A percentile compares a stretch with the other conserved stretches of the same genome.
phyloP scores from a whole-genome alignment of 2,888 invertebrate genomes.

The Ethmia dodecea region DNA sequence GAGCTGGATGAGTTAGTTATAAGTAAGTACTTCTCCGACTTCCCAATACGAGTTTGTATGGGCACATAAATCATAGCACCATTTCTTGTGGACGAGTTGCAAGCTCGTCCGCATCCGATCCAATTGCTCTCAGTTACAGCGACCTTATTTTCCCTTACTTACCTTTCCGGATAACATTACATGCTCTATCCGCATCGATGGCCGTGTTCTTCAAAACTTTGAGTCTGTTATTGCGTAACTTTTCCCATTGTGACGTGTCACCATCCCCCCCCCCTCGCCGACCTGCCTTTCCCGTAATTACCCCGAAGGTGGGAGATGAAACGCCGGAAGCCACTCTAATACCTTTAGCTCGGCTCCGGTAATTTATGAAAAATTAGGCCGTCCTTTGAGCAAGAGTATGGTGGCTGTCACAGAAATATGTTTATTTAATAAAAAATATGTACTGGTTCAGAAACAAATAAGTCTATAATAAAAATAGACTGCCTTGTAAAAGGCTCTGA shows the following conservation, averaged over 20 bases:
- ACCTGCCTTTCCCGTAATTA: conserved; percentile 36
- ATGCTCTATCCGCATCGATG: conserved; percentile 20
- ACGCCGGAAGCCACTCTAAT: conserved; percentile 13
- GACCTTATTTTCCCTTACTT: too few species aligned
- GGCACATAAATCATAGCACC: too few species aligned
- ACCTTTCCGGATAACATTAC: too few species aligned
- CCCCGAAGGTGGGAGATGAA: conserved; percentile 20
- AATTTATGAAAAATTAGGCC: conserved; percentile 31
- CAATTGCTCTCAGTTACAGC: too few species aligned
- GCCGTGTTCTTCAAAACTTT: conserved; percentile 30
- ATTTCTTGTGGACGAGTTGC: too few species aligned
- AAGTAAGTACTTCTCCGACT: too few species aligned
- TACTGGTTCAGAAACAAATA: too few species aligned
- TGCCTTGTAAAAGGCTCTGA: not conserved
- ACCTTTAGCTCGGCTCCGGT: conserved; percentile 12
- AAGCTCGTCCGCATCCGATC: too few species aligned
- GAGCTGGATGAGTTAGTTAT: too few species aligned
- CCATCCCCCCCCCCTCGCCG: conserved; percentile 20
- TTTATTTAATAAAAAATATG: too few species aligned
- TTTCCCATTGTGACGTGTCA: conserved; percentile 56
- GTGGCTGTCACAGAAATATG: not conserved
- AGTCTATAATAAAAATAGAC: not conserved
- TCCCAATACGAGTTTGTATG: too few species aligned
- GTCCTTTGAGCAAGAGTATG: conserved; percentile 14
- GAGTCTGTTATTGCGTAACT: conserved; percentile 56